These are phyloP conservation scores for Aplidium turbinatum DNA, from an alignment of 23 tunicate genomes.

Conservation along the genomic window DNA sequence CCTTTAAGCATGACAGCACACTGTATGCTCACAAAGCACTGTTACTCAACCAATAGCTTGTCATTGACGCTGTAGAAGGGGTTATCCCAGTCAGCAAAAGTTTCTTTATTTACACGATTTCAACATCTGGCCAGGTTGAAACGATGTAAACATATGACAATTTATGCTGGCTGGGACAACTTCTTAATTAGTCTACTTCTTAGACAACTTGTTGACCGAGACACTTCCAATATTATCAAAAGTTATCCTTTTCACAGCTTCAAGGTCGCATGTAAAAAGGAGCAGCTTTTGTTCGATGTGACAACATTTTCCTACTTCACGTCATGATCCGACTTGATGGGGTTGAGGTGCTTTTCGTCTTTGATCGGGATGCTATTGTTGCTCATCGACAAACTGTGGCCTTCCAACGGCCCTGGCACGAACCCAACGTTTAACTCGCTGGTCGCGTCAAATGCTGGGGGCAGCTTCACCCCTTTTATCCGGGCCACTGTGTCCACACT, in stretches of 20 bases:
- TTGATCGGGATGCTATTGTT: constrained; percentile 60
- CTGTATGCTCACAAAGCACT: no score
- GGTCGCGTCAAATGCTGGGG: constrained; percentile 49
- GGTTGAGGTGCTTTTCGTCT: constrained; percentile 49
- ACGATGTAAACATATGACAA: no score
- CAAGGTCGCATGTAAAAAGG: not conserved
- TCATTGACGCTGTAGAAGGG: no score
- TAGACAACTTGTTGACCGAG: no score
- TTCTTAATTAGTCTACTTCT: no score
- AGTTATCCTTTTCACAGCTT: not conserved
- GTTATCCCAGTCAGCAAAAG: no score
- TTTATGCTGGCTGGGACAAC: no score
- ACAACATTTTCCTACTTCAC: constrained; percentile 86
- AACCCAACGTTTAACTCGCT: constrained; percentile 41
- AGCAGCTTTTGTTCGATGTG: no score
- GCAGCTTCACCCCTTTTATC: constrained; percentile 35
- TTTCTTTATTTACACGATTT: no score
- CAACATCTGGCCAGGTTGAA: no score
- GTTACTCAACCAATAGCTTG: no score
- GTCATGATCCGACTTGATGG: constrained; percentile 57
- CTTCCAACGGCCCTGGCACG: constrained; percentile 67
- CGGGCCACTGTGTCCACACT: constrained; percentile 72
- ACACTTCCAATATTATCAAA: not conserved
- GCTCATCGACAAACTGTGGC: constrained; percentile 53
- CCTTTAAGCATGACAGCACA: no score